Evolutionary conservation across 2,888 invertebrate species (phyloP), one percentile per base, ranked within the genome.

Genomic region (Phytoseiulus persimilis): DNA sequence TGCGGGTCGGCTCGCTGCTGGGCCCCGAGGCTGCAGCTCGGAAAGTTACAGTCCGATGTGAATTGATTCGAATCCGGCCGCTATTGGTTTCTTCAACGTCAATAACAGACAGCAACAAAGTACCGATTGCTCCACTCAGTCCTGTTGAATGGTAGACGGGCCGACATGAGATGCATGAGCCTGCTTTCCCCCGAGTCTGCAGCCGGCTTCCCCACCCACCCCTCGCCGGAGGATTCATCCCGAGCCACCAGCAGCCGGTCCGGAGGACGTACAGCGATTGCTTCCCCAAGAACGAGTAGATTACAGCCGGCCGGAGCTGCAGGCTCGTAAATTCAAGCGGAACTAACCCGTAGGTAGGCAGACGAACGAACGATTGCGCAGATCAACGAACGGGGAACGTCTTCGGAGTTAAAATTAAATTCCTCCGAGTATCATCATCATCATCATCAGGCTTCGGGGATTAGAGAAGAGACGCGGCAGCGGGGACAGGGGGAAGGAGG

Each of bases 361-460:
- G n/a, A n/a, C 87, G 33, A n/a, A 87, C 32, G 87, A 6, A 45
- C 32, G 87, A 32, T 33, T 32, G 32, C 87, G 87, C 32, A 33
- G 87, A 32, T 45, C 87, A 31, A 32, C 87, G 33, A 31, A 33
- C 23, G 45, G 45, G 39, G 87, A 45, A 87, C n/a, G 39, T n/a
- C 39, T 87, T 87, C 87, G 32, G 33, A 87, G n/a, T 87, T 87
- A 87, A 87, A 87, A 87, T 87, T 33, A 87, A 87, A 87, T 87
- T 87, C 87, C 87, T 87, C n/a, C 87, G 87, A 39, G 45, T 87
- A 87, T 87, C 45, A 87, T 87, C 45, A 33, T 83, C 32, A n/a
- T 83, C 83, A 83, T 33, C 45, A 87, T n/a, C 45, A 33, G 31
- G 23, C 65, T 65, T 28, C 1, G 65, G 23, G 65, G 65, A 28